phyloP scores from a whole-genome alignment of 2,888 invertebrate species.

The Chalcosyrphus nemorum region DNA sequence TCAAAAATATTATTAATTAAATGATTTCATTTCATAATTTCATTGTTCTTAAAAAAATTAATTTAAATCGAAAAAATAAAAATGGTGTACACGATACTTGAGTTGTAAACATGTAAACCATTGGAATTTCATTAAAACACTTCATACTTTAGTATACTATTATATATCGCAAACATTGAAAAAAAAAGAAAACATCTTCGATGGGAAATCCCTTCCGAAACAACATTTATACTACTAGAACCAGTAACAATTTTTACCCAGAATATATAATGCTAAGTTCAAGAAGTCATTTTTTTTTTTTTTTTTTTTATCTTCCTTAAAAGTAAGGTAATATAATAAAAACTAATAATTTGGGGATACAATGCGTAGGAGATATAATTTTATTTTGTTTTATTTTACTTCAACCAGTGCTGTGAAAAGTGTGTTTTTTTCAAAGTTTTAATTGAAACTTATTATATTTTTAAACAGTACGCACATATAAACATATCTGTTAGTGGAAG shows the following conservation, averaged over 20 bases:
- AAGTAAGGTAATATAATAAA: background rate
- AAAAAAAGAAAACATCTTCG: conserved; percentile 33
- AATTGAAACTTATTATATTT: no score
- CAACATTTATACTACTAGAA: conserved; percentile 23
- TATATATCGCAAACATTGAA: conserved; percentile 62
- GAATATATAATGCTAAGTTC: conserved; percentile 32
- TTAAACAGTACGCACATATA: no score
- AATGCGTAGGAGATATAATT: background rate
- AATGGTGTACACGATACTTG: conserved; percentile 64
- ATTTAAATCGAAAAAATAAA: conserved; percentile 49
- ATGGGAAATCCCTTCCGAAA: conserved; percentile 12
- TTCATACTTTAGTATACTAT: conserved; percentile 48
- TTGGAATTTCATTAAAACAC: conserved; percentile 67
- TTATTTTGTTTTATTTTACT: background rate
- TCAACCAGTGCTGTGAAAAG: conserved; percentile 47
- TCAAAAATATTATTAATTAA: conserved; percentile 22
- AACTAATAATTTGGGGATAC: background rate
- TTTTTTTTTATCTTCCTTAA: background rate
- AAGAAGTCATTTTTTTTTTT: conserved; percentile 1
- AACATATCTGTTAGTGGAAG: no score
- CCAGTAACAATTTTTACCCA: conserved; percentile 20
- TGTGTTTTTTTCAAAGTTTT: background rate
- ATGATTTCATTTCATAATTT: conserved; percentile 2
- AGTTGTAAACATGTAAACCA: conserved; percentile 56
- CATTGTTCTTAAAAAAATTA: conserved; percentile 21